phyloP scores from a whole-genome alignment of 2,888 invertebrate species.

The Dinocampus coccinellae region DNA sequence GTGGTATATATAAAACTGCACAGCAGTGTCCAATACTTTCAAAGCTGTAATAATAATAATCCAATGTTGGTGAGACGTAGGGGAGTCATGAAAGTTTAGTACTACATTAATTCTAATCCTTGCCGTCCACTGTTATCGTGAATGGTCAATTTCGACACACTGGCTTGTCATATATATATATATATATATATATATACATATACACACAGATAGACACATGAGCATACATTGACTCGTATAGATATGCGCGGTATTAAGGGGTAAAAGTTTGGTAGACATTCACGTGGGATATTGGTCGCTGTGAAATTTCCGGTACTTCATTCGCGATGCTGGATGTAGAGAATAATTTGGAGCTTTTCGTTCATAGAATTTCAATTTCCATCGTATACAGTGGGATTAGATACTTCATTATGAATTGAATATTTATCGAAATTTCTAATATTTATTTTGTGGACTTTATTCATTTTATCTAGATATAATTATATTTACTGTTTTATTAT shows the following conservation, averaged over 20 bases:
- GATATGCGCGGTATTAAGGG: background rate
- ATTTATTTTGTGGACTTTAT: conserved; percentile 45
- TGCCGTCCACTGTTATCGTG: conserved; percentile 16
- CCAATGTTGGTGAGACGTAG: conserved; percentile 27
- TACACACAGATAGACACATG: no score
- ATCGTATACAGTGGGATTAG: background rate
- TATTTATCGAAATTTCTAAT: conserved; percentile 35
- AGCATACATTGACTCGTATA: no score
- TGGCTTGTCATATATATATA: background rate
- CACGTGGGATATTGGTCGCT: conserved; percentile 16
- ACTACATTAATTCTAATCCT: conserved; percentile 39
- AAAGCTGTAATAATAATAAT: conserved; percentile 36
- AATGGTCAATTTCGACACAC: conserved; percentile 21
- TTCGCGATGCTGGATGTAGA: background rate
- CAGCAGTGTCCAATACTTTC: background rate
- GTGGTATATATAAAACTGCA: background rate
- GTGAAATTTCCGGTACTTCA: background rate
- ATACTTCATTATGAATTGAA: background rate
- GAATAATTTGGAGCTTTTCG: background rate
- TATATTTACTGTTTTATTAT: no score
- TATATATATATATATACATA: background rate
- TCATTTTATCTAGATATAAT: conserved; percentile 10
- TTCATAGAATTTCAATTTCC: conserved; percentile 14
- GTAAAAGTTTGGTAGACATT: background rate
- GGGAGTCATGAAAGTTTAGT: conserved; percentile 38